These are phyloP conservation scores for Leptinotarsa rubiginosa DNA, from an alignment of 2,888 invertebrate species.

Conservation along the genomic window DNA sequence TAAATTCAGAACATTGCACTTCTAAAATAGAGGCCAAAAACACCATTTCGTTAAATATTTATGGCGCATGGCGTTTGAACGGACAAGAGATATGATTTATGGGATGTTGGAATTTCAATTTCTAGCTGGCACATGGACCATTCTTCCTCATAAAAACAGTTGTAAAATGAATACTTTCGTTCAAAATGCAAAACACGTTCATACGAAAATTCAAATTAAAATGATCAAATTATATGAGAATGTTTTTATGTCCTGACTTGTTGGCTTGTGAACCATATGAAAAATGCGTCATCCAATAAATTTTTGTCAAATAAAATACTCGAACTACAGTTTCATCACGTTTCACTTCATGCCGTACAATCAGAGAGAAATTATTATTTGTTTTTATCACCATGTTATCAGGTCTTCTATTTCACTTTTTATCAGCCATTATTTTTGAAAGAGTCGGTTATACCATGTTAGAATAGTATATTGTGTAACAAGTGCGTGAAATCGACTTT, in stretches of 20 bases:
- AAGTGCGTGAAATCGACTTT: too few species aligned
- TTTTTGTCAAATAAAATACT: too few species aligned
- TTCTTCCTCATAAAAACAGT: constrained; percentile 1
- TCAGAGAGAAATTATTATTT: too few species aligned
- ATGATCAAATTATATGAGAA: background rate
- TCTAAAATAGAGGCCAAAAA: background rate
- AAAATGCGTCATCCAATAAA: background rate
- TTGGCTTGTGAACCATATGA: background rate
- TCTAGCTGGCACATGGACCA: background rate
- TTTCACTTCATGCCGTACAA: too few species aligned
- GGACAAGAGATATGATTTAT: constrained; percentile 3
- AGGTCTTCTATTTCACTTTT: too few species aligned
- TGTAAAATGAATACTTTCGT: constrained; percentile 1
- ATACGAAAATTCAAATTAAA: background rate
- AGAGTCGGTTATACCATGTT: too few species aligned
- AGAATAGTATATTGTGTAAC: too few species aligned
- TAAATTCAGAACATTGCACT: background rate
- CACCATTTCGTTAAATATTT: background rate
- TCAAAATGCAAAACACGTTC: background rate
- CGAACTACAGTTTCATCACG: too few species aligned
- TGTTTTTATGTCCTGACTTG: background rate
- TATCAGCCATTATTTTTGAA: too few species aligned
- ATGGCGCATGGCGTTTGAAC: background rate
- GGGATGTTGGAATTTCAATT: constrained; percentile 2
- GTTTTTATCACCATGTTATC: too few species aligned